These are phyloP conservation scores for Resseliella maxima DNA, from an alignment of 2,888 invertebrate genomes.

Conservation along the genomic window DNA sequence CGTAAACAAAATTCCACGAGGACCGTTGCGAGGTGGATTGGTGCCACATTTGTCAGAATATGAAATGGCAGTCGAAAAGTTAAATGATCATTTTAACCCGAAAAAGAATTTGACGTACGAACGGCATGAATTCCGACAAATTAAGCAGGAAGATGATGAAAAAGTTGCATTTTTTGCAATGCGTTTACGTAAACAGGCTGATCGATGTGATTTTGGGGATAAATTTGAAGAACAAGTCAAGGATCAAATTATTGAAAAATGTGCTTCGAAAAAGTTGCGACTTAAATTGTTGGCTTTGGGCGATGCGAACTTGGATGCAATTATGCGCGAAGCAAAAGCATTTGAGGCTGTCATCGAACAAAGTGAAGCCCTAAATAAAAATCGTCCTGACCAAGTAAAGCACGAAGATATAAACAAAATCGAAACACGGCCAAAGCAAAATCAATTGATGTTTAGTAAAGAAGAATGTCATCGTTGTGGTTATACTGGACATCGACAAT, in stretches of 20 bases:
- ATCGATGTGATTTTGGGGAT: constrained; percentile 58
- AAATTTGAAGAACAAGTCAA: constrained; percentile 57
- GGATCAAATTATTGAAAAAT: constrained; percentile 13
- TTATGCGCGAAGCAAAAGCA: not conserved
- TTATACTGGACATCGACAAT: constrained; percentile 18
- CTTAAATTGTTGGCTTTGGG: not conserved
- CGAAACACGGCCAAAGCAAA: not conserved
- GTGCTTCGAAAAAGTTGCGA: not conserved
- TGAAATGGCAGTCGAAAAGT: constrained; percentile 58
- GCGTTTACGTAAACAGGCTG: constrained; percentile 59
- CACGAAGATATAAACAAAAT: not conserved
- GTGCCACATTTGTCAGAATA: constrained; percentile 57
- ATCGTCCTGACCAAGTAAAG: not conserved
- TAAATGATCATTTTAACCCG: constrained; percentile 59
- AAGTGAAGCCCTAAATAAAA: not conserved
- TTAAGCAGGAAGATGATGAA: constrained; percentile 62
- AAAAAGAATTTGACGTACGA: constrained; percentile 61
- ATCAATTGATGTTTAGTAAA: not conserved
- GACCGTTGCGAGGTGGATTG: not conserved
- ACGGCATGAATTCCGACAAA: constrained; percentile 61
- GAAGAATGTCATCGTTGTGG: constrained; percentile 21
- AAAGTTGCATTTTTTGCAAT: constrained; percentile 63
- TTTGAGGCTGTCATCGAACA: not conserved
- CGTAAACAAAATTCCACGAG: not conserved
- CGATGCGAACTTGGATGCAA: not conserved